Conservation (phyloP, 2,797 vertebrate genomes). For the Smutsia gigantea region DNA sequence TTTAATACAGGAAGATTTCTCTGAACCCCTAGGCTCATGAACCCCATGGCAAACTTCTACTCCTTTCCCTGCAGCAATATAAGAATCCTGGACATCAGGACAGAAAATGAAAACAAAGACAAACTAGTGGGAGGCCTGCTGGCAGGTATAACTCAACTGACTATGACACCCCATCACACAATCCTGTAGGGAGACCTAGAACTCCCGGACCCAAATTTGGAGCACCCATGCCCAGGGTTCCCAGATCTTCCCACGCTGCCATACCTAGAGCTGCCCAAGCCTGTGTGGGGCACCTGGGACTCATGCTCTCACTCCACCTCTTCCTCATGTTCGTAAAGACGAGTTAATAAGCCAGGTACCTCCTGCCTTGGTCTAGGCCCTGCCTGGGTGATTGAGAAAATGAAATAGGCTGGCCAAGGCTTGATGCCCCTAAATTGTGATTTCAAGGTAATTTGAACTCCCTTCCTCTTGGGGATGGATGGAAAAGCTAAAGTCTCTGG, state of each 20-base stretch:
- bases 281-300: background rate
- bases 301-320: background rate
- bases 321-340: background rate
- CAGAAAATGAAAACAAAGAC: slow-evolving; percentile 6
- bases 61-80: background rate
- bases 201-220: background rate
- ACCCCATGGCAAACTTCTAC: background rate
- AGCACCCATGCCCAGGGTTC: background rate
- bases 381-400: slow-evolving; percentile 61
- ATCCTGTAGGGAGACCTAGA: background rate
- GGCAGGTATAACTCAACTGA: background rate
- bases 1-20: background rate
- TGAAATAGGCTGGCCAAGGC: slow-evolving; percentile 53
- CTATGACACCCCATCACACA: background rate
- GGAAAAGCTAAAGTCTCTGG: slow-evolving; percentile 71
- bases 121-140: background rate
- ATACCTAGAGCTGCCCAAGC: background rate
- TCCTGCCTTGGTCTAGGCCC: background rate
- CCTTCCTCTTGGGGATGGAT: slow-evolving; percentile 70
- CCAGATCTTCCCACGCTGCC: background rate
- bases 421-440: slow-evolving; percentile 63
- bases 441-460: slow-evolving; percentile 82
- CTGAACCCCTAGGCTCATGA: background rate
- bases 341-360: slow-evolving; percentile 3
- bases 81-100: background rate